These are phyloP conservation scores for Emydoidea blandingii DNA, from an alignment of 2,797 vertebrate species.

Conservation along the genomic window DNA sequence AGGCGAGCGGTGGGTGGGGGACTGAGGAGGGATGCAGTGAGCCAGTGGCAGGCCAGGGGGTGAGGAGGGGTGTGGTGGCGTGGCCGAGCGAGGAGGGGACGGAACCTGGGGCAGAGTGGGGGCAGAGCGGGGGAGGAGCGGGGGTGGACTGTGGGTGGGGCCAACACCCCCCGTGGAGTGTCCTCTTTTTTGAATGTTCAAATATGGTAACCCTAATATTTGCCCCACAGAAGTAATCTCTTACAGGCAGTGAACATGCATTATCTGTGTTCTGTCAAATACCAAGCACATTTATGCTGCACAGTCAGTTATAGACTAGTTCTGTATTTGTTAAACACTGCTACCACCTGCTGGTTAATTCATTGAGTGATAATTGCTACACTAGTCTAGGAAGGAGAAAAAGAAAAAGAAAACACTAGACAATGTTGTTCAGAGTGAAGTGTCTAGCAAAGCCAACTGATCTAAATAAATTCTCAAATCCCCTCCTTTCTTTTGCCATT, in stretches of 20 bases:
- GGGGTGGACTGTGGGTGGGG: too few species aligned
- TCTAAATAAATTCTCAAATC: background rate
- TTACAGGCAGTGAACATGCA: background rate
- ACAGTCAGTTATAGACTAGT: background rate
- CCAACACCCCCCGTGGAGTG: too few species aligned
- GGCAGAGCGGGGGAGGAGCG: too few species aligned
- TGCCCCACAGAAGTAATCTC: background rate
- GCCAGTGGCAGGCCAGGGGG: too few species aligned
- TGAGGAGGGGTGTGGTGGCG: too few species aligned
- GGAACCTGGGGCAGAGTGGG: too few species aligned
- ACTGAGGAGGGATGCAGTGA: too few species aligned
- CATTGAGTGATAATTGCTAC: background rate
- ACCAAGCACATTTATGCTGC: background rate
- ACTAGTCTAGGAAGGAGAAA: background rate
- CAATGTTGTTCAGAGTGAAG: background rate
- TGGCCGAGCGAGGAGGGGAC: too few species aligned
- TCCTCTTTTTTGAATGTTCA: too few species aligned
- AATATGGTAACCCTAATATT: background rate
- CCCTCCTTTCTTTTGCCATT: background rate
- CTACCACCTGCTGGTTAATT: conserved; percentile 73
- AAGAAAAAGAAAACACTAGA: background rate
- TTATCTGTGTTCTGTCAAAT: background rate
- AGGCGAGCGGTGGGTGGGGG: too few species aligned
- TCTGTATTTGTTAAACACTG: conserved; percentile 53
- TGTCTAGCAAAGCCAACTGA: background rate